These are phyloP conservation scores for honey bee (Apis mellifera) DNA, from an alignment of 1,140 invertebrate species.

Conservation along the genomic window Amel_HAv3.1 CM009931.2:26331501-26332000, in stretches of 20 bases:
- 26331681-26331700: constrained; percentile 3
- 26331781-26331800: constrained; percentile 32
- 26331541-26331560: background rate
- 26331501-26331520: constrained; percentile 6
- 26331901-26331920: constrained; percentile 45
- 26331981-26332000: constrained; percentile 61
- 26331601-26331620: constrained; percentile 78
- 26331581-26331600: constrained; percentile 78
- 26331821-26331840: constrained; percentile 66
- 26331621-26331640: constrained; percentile 68
- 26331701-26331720: constrained; percentile 73
- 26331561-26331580: constrained; percentile 62
- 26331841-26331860: constrained; percentile 4
- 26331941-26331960: constrained; percentile 62
- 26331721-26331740: constrained; percentile 51
- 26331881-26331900: constrained; percentile 13
- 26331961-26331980: constrained; percentile 55
- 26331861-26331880: background rate
- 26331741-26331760: constrained; percentile 58
- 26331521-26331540: constrained; percentile 42
- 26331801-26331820: constrained; percentile 46
- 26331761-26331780: constrained; percentile 61
- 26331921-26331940: constrained; percentile 57
- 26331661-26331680: constrained; percentile 49
- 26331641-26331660: too few relatives aligned